These are phyloP conservation scores for Coelinius sp. DNA, from an alignment of 2,888 invertebrate genomes.

Conservation along the genomic window DNA sequence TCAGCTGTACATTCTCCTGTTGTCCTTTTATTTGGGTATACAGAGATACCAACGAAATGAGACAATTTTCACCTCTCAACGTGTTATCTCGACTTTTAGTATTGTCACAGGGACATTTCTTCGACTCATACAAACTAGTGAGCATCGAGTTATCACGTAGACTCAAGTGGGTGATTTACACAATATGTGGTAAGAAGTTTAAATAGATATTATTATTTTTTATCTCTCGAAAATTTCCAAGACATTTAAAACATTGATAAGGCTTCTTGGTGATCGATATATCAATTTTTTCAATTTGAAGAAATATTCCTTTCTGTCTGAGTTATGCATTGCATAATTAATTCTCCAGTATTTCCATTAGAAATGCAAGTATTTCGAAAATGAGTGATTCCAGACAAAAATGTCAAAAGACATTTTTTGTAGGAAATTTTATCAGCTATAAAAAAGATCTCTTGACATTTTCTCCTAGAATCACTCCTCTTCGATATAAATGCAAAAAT, in stretches of 20 bases:
- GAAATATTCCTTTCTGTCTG: too few relatives aligned
- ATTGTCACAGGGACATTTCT: constrained; percentile 18
- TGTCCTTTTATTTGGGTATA: background rate
- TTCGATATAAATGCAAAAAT: too few relatives aligned
- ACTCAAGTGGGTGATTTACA: background rate
- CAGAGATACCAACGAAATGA: constrained; percentile 5
- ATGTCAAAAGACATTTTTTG: too few relatives aligned
- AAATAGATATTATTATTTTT: background rate
- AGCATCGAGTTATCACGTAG: background rate
- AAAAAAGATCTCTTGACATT: too few relatives aligned
- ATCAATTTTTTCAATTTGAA: too few relatives aligned
- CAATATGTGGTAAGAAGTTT: background rate
- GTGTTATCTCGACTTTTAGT: constrained; percentile 1
- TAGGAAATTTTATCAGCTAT: too few relatives aligned
- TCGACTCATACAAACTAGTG: constrained; percentile 11
- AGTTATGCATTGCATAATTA: too few relatives aligned
- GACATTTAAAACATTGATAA: background rate
- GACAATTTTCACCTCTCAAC: constrained; percentile 9
- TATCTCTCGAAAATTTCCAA: background rate
- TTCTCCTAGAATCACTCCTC: too few relatives aligned
- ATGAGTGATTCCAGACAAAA: too few relatives aligned
- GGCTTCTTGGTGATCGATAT: background rate
- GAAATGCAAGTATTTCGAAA: too few relatives aligned
- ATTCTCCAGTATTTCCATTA: too few relatives aligned
- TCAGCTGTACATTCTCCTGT: background rate